phyloP scores from a whole-genome alignment of 2,113 vertebrate species.

The Stomatorhinus ivindoensis region DNA sequence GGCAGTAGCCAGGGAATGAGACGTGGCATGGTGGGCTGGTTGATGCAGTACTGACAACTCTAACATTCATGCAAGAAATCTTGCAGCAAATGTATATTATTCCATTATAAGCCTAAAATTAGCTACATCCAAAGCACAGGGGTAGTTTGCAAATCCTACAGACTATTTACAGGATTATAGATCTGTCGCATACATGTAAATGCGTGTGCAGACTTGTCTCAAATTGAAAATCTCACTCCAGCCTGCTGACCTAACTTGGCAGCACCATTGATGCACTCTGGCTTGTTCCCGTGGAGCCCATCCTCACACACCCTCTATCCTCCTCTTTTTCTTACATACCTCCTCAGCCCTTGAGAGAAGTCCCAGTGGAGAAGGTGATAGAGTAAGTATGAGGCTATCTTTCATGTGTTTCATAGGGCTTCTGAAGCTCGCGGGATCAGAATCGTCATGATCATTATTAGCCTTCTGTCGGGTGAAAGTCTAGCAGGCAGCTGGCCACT shows the following conservation, averaged over 20 bases:
- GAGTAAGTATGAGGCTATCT: slow-evolving; percentile 67
- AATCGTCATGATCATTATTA: neutral
- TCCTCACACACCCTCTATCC: neutral
- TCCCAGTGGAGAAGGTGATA: slow-evolving; percentile 70
- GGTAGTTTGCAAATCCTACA: neutral
- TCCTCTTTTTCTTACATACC: neutral
- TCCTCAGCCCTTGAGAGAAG: slow-evolving; percentile 62
- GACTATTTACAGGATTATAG: neutral
- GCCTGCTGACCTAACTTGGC: no score
- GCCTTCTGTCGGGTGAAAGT: neutral
- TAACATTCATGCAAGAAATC: neutral
- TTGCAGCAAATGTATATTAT: neutral
- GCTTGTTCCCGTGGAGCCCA: neutral
- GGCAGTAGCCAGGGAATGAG: neutral
- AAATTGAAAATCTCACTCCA: neutral
- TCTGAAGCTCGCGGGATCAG: neutral
- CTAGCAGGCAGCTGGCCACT: neutral
- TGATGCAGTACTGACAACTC: neutral
- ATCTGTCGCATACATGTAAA: neutral
- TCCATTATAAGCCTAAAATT: neutral
- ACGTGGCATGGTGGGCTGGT: neutral
- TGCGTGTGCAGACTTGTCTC: neutral
- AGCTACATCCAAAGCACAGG: neutral
- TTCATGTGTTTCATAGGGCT: neutral
- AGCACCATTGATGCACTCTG: neutral